Conservation (phyloP, 2,888 invertebrate species). For the Lycophotia porphyrea region DNA sequence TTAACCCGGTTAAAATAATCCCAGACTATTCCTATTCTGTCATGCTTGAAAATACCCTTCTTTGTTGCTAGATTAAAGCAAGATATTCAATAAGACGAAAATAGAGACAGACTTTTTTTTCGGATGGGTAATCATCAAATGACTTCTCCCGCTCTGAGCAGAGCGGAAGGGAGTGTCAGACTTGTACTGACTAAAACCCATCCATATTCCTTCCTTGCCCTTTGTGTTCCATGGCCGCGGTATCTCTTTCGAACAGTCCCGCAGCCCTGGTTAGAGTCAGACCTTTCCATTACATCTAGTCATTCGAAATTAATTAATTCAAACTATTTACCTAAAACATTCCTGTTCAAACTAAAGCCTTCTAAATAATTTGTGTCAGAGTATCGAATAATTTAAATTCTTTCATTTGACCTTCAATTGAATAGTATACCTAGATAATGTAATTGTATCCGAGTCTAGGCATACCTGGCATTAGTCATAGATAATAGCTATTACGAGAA, state of each 20-base stretch:
- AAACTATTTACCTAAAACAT: background rate
- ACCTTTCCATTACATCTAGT: background rate
- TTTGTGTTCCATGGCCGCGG: too few species aligned
- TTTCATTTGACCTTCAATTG: slow-evolving; percentile 41
- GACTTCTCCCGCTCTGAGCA: too few species aligned
- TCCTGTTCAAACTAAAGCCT: background rate
- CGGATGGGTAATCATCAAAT: too few species aligned
- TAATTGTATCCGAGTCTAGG: slow-evolving; percentile 31
- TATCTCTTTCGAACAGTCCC: too few species aligned
- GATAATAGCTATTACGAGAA: slow-evolving; percentile 35
- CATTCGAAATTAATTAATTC: background rate
- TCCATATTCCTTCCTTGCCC: too few species aligned
- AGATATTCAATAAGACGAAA: background rate
- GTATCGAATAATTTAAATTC: slow-evolving; percentile 43
- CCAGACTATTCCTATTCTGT: background rate
- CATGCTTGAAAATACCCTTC: background rate
- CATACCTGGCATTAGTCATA: slow-evolving; percentile 41
- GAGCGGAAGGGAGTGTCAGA: too few species aligned
- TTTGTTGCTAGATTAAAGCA: background rate
- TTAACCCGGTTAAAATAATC: background rate
- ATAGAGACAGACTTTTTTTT: slow-evolving; percentile 9
- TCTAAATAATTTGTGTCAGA: slow-evolving; percentile 33
- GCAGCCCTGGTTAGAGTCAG: too few species aligned
- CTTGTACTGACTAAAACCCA: too few species aligned
- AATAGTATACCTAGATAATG: slow-evolving; percentile 28